These are phyloP conservation scores for Pseudocheirus occidentalis DNA, from an alignment of 2,797 vertebrate genomes.

Conservation along the genomic window DNA sequence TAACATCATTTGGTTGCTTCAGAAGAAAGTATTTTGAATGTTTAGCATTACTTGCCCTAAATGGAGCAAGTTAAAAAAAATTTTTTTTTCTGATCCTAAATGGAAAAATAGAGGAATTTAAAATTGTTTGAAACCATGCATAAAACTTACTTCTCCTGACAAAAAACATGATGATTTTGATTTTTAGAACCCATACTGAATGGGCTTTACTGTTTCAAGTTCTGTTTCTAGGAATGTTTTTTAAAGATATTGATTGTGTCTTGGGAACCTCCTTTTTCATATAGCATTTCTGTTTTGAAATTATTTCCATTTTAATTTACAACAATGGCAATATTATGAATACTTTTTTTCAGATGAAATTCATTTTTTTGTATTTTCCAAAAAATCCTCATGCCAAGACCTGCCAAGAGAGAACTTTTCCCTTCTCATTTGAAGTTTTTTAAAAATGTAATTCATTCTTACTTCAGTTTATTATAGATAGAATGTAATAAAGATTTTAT, in stretches of 20 bases:
- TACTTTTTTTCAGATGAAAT: not conserved
- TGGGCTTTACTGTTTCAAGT: slow-evolving; percentile 54
- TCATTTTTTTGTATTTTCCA: slow-evolving; percentile 51
- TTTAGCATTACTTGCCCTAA: not conserved
- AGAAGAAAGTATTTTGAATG: slow-evolving; percentile 3
- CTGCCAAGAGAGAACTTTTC: slow-evolving; percentile 45
- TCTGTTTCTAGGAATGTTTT: slow-evolving; percentile 51
- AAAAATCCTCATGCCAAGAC: slow-evolving; percentile 34
- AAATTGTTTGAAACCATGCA: slow-evolving; percentile 17
- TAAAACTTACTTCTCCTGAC: slow-evolving; percentile 50
- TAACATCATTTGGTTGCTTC: slow-evolving; percentile 32
- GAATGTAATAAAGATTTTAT: slow-evolving; percentile 34
- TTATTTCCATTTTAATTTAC: not conserved
- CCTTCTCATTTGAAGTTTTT: slow-evolving; percentile 54
- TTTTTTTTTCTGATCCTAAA: slow-evolving; percentile 23
- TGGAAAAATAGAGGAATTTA: slow-evolving; percentile 16
- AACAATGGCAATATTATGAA: not conserved
- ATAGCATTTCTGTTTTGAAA: slow-evolving; percentile 41
- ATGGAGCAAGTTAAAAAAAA: not conserved
- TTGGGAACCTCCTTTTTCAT: slow-evolving; percentile 40
- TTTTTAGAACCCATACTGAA: slow-evolving; percentile 52
- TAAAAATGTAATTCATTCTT: slow-evolving; percentile 39
- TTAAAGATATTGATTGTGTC: slow-evolving; percentile 46
- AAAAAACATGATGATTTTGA: slow-evolving; percentile 56
- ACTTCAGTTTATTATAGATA: slow-evolving; percentile 54